Percentiles rank a stretch among this genome's conserved stretches.
Conservation (phyloP, 2,113 vertebrate species). For the Hypocryptadius cinnamomeus region DNA sequence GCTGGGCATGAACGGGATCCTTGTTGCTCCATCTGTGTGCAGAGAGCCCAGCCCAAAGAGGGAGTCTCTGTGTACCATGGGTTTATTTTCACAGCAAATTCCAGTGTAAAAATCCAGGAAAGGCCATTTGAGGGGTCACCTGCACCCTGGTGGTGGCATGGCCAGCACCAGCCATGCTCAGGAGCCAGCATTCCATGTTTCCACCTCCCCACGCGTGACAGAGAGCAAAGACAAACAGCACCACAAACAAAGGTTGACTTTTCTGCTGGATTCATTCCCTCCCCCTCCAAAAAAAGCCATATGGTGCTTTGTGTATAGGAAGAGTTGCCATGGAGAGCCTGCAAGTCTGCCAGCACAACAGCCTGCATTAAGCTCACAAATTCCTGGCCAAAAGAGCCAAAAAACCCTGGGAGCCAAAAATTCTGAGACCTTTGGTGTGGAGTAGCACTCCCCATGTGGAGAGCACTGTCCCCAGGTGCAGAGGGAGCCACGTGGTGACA, state of each 20-base stretch:
- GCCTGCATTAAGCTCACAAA: background rate
- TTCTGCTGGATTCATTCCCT: background rate
- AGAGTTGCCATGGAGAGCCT: constrained; percentile 61
- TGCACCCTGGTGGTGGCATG: background rate
- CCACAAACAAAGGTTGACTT: background rate
- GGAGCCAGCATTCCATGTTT: background rate
- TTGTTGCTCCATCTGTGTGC: background rate
- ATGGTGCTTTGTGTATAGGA: constrained; percentile 48
- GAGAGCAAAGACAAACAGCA: background rate
- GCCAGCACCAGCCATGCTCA: background rate
- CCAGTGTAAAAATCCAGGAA: background rate
- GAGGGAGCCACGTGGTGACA: background rate
- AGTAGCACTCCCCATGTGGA: background rate
- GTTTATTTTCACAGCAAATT: background rate
- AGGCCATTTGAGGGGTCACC: background rate
- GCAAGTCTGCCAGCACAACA: background rate
- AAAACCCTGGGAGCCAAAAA: background rate
- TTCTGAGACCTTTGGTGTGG: background rate
- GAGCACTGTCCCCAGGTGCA: background rate
- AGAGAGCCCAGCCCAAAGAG: background rate
- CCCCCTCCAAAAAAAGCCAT: constrained; percentile 34
- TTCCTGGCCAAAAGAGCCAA: background rate
- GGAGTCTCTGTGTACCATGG: background rate
- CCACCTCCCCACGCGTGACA: background rate
- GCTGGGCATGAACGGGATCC: background rate